Base-by-base conservation (phyloP, 2,888 invertebrate species). In the Carabus problematicus region DNA sequence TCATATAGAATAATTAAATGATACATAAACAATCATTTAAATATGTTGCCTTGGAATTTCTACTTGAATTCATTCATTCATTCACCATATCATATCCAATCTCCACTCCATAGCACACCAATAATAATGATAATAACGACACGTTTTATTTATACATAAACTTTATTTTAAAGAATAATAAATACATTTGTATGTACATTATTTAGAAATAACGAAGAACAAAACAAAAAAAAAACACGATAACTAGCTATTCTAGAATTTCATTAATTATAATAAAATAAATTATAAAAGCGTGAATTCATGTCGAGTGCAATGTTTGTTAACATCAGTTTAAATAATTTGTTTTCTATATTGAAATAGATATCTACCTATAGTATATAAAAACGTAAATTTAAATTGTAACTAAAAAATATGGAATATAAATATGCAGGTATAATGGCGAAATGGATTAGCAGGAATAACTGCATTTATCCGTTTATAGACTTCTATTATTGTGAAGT, bases 1-100 rank as follows among this genome's bases (percentile, higher is more conserved):
- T 81, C 80, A 80, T 80, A 80, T 81, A 81, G 80, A 69, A 79
- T 79, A 80, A 80, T 80, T 80, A 81, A 80, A 81, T 75, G 75
- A 78, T 78, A 78, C 77, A 74, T 18, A 77, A 78, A 77, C 66
- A 72, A 75, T 69, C 69, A 69, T 69, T 69, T 69, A 69, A 18
- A 60, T 52, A 45, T 52, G 61, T 68, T 59, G 52, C 19, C 42
- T 29, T 29, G 29, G 6, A 29, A 29, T 29, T 71, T 72, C 71
- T 61, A 70, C 70, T 70, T 29, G 29, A 29, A 29, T 6, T 29
- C 2, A 29, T 29, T 29, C 29, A 29, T 29, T 29, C n/a, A n/a
- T n/a, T n/a, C n/a, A 29, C 29, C 29, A n/a, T 71, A 61, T 54
- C 18, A 61, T 68, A 40, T 29, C n/a, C 43, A 29, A 3, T 6